Conservation (phyloP, 2,113 vertebrate species). For the Nesogale talazaci region DNA sequence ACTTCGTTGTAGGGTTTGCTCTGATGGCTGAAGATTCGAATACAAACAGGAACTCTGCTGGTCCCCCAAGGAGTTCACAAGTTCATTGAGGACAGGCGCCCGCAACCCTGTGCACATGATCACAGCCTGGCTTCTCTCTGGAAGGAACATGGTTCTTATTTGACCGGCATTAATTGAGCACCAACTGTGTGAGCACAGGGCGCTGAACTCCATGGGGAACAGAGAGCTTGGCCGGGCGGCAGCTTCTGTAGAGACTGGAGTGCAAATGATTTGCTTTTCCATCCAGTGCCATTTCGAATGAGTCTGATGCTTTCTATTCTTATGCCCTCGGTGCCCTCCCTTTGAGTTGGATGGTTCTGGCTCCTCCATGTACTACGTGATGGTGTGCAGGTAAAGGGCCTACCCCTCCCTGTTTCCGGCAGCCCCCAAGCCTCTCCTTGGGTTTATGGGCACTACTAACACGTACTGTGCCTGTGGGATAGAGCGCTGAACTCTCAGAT, state of each 20-base stretch:
- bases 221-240: neutral
- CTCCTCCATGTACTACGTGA: conserved; percentile 30
- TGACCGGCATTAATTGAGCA: neutral
- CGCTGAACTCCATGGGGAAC: conserved; percentile 1
- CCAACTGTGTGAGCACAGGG: neutral
- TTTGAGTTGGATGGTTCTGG: neutral
- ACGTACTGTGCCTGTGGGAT: conserved; percentile 29
- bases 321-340: neutral
- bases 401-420: conserved; percentile 29
- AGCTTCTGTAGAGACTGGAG: neutral
- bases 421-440: conserved; percentile 26
- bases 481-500: conserved; percentile 63
- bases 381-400: neutral
- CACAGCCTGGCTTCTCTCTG: neutral
- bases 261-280: conserved; percentile 13
- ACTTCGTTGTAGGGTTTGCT: neutral
- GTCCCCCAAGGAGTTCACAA: neutral
- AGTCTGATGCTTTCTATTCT: conserved; percentile 8
- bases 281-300: conserved; percentile 16
- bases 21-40: conserved; percentile 7
- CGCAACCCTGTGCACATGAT: neutral
- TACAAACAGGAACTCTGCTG: neutral
- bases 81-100: neutral
- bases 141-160: conserved; percentile 26
- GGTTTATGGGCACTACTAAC: conserved; percentile 19